phyloP scores from a whole-genome alignment of 2,113 vertebrate species.

The Cyprinodon tularosa region DNA sequence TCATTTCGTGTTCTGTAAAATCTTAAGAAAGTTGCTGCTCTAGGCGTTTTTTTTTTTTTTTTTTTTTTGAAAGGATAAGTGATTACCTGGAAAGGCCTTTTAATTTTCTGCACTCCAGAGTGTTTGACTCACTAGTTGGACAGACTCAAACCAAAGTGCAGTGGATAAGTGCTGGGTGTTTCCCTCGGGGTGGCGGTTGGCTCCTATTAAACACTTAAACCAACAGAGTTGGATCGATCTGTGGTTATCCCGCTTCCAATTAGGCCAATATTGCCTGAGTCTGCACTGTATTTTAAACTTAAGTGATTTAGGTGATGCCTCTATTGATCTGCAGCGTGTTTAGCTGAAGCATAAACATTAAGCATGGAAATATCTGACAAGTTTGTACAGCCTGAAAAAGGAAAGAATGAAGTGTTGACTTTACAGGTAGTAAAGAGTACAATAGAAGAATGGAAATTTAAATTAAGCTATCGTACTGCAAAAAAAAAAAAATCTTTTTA shows the following conservation, averaged over 20 bases:
- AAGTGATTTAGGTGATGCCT: conserved; percentile 33
- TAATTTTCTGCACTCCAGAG: conserved; percentile 50
- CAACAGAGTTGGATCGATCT: conserved; percentile 54
- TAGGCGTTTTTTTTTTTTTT: not conserved
- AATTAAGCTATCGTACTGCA: conserved; percentile 29
- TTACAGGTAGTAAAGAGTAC: conserved; percentile 1
- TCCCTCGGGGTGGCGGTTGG: conserved; percentile 42
- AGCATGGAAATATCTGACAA: conserved; percentile 24
- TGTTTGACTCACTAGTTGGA: conserved; percentile 44
- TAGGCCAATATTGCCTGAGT: conserved; percentile 35
- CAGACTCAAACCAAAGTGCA: conserved; percentile 48
- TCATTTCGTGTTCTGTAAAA: conserved; percentile 15
- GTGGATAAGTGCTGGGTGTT: conserved; percentile 56
- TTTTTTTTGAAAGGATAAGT: conserved; percentile 26
- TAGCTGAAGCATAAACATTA: conserved; percentile 39
- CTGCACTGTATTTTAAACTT: conserved; percentile 47
- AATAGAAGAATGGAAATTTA: not conserved
- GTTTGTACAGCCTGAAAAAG: conserved; percentile 4
- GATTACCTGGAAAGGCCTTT: conserved; percentile 55
- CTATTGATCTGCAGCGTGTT: conserved; percentile 44
- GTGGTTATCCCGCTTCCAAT: conserved; percentile 54
- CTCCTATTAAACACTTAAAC: conserved; percentile 66
- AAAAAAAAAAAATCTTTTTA: conserved; percentile 9
- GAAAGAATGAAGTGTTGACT: conserved; percentile 10
- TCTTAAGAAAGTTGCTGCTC: conserved; percentile 23